Conservation (phyloP, 2,113 vertebrate species). For the Grammomys dolichurus region DNA sequence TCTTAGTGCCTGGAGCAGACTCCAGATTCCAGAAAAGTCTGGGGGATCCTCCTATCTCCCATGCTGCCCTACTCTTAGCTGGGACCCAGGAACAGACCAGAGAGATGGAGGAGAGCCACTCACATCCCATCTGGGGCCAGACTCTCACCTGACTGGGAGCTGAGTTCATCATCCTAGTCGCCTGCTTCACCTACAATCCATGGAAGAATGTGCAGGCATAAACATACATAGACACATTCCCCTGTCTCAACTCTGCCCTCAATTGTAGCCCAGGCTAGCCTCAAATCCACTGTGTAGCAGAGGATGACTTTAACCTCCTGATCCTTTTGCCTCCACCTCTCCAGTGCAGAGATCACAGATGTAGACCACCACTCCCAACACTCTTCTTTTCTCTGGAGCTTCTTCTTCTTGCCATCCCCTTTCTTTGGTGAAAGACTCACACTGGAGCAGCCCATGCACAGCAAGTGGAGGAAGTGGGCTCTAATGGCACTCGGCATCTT, state of each 20-base stretch:
- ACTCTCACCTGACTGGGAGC: neutral
- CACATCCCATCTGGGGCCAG: constrained; percentile 55
- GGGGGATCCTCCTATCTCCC: constrained; percentile 38
- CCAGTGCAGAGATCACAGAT: neutral
- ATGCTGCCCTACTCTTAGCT: constrained; percentile 15
- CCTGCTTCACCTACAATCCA: neutral
- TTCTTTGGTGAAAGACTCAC: neutral
- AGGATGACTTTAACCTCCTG: neutral
- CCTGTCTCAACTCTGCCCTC: too few relatives aligned
- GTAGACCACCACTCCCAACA: neutral
- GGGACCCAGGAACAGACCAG: constrained; percentile 12
- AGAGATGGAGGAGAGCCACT: constrained; percentile 6
- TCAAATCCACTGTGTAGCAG: neutral
- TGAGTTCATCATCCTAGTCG: neutral
- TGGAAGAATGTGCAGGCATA: neutral
- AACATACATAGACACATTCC: neutral
- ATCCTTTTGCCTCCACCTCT: neutral
- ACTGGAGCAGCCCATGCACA: neutral
- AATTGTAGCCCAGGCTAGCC: neutral
- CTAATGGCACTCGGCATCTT: neutral
- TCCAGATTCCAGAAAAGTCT: constrained; percentile 52
- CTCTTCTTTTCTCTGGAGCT: neutral
- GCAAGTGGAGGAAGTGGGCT: neutral
- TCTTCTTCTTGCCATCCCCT: too few relatives aligned
- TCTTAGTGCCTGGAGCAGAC: neutral